phyloP scores from a whole-genome alignment of 1,140 invertebrate species.

The Anthonomus grandis region DNA sequence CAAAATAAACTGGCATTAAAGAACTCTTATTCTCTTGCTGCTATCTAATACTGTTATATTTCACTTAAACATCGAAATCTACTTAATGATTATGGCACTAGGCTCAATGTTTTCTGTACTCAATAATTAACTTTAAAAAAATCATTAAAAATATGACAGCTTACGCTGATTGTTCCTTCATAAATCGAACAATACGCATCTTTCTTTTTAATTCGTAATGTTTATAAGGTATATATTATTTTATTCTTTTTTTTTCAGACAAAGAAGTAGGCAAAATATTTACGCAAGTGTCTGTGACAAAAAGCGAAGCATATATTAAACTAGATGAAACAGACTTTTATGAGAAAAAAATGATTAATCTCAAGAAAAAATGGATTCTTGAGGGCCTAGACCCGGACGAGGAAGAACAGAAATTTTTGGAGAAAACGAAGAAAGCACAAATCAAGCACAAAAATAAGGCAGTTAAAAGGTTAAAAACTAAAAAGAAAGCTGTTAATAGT shows the following conservation, averaged over 20 bases:
- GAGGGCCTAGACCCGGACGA: constrained; percentile 79
- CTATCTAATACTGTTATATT: no score
- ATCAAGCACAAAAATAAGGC: constrained; percentile 22
- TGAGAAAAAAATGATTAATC: constrained; percentile 82
- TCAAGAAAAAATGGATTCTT: constrained; percentile 81
- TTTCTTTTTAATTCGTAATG: no score
- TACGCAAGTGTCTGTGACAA: constrained; percentile 85
- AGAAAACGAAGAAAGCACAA: constrained; percentile 47
- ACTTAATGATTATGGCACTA: no score
- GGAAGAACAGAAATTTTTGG: constrained; percentile 60
- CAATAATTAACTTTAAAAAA: no score
- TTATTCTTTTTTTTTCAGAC: constrained; percentile 59
- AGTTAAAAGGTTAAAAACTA: constrained; percentile 10
- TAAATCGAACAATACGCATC: no score
- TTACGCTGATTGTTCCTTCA: no score
- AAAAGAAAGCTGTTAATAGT: neutral
- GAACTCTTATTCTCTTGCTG: no score
- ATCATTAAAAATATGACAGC: no score
- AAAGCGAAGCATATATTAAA: constrained; percentile 87
- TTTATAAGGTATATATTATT: no score
- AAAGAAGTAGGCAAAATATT: constrained; percentile 82
- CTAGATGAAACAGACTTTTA: constrained; percentile 90
- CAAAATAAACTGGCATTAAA: no score
- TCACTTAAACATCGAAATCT: no score
- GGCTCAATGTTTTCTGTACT: no score